These are phyloP conservation scores for Tretioscincus oriximinensis DNA, from an alignment of 2,113 vertebrate genomes.

Conservation along the genomic window DNA sequence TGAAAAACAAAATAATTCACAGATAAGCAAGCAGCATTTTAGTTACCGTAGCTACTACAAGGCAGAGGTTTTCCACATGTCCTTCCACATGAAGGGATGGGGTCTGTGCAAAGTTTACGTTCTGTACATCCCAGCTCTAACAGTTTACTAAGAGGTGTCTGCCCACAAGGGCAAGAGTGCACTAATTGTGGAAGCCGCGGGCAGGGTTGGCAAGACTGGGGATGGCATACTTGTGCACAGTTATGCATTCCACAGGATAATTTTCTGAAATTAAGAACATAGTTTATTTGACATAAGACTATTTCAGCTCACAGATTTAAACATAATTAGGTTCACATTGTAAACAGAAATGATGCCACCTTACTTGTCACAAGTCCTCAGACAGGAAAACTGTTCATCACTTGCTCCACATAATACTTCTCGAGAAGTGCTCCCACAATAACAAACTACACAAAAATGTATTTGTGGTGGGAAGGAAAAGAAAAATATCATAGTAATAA, in stretches of 20 bases:
- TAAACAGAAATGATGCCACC: conserved; percentile 52
- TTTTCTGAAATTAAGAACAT: conserved; percentile 67
- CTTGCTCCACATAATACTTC: conserved; percentile 87
- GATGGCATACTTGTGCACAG: conserved; percentile 88
- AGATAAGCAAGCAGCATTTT: conserved; percentile 17
- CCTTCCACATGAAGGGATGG: conserved; percentile 92
- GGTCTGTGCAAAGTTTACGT: conserved; percentile 86
- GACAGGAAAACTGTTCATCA: conserved; percentile 84
- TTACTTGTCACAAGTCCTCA: conserved; percentile 91
- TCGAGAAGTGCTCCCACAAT: conserved; percentile 83
- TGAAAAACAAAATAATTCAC: neutral
- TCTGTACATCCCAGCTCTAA: conserved; percentile 88
- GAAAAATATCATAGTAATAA: conserved; percentile 8
- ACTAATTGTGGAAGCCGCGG: conserved; percentile 84
- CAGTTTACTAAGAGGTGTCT: conserved; percentile 88
- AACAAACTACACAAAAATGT: conserved; percentile 76
- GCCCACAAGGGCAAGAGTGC: conserved; percentile 87
- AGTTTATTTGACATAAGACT: conserved; percentile 1
- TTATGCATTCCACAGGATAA: conserved; percentile 87
- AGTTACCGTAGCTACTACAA: conserved; percentile 89
- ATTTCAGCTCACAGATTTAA: neutral
- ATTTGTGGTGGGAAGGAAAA: neutral
- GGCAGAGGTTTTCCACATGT: conserved; percentile 89
- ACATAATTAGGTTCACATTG: conserved; percentile 8
- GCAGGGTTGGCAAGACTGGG: conserved; percentile 84